Conservation (phyloP, 2,113 vertebrate species). For the Rhynchopsitta pachyrhyncha region DNA sequence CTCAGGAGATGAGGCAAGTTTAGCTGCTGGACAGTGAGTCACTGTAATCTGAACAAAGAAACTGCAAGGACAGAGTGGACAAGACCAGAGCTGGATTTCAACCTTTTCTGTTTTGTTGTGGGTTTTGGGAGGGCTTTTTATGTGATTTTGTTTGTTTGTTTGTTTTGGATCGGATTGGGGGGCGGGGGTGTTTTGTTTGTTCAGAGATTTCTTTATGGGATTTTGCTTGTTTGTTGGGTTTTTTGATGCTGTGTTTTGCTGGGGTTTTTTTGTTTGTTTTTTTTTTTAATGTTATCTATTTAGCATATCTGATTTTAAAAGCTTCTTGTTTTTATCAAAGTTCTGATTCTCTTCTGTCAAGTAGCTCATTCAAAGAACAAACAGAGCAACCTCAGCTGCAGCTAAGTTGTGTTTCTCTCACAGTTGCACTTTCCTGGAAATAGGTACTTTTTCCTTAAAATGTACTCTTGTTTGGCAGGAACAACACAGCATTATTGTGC, state of each 20-base stretch:
- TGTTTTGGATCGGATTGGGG: not conserved
- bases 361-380: not conserved
- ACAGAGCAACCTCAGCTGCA: not conserved
- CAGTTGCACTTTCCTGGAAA: not conserved
- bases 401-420: not conserved
- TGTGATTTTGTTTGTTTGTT: not conserved
- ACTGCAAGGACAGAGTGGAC: not conserved
- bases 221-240: fast-evolving
- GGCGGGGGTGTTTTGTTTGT: not conserved
- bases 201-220: not conserved
- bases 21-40: not conserved
- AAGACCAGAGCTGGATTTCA: not conserved
- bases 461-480: not conserved
- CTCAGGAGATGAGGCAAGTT: not conserved
- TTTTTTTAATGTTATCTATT: not conserved
- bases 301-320: not conserved
- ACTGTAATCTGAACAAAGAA: not conserved
- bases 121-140: not conserved
- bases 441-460: not conserved
- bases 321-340: not conserved
- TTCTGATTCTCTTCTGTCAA: not conserved
- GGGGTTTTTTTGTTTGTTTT: not conserved
- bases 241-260: not conserved
- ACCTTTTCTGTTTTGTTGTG: not conserved
- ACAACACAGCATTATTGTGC: not conserved